phyloP scores from a whole-genome alignment of 1,140 invertebrate genomes.

The Cryptotermes secundus region DNA sequence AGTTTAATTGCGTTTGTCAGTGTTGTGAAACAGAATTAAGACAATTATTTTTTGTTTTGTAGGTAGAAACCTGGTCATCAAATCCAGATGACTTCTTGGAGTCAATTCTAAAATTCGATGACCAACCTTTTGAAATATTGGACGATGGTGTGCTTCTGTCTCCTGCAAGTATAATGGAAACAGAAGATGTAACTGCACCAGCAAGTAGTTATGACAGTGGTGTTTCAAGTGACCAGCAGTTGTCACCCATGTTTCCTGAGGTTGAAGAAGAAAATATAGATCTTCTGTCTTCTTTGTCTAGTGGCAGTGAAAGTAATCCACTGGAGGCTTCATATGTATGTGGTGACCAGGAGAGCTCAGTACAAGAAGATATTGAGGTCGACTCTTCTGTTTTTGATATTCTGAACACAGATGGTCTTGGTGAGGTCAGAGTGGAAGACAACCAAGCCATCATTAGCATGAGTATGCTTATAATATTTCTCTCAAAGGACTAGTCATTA shows the following conservation, averaged over 20 bases:
- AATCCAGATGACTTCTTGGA: slow-evolving; percentile 31
- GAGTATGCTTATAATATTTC: neutral
- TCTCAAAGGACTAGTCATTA: too few species aligned
- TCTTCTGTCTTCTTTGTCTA: neutral
- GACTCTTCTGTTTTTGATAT: slow-evolving; percentile 29
- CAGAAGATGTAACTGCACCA: neutral
- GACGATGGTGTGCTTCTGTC: slow-evolving; percentile 13
- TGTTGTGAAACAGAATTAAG: neutral
- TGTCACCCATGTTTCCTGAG: slow-evolving; percentile 22
- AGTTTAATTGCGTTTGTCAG: neutral
- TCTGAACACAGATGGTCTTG: neutral
- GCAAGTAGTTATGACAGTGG: slow-evolving; percentile 31
- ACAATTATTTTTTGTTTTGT: neutral
- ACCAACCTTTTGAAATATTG: slow-evolving; percentile 24
- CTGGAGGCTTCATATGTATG: neutral
- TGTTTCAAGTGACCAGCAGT: slow-evolving; percentile 30
- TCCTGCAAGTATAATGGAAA: neutral
- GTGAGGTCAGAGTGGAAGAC: slow-evolving; percentile 11
- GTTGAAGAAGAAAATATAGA: slow-evolving; percentile 29
- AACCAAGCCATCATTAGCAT: slow-evolving; percentile 30
- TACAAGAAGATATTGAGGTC: slow-evolving; percentile 27
- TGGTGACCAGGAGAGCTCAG: neutral
- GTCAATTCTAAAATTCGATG: slow-evolving; percentile 29
- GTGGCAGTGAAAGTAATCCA: neutral
- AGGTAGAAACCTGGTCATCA: slow-evolving; percentile 26